Base-by-base conservation (phyloP, 2,888 invertebrate genomes). In the Mongoloraphidia duomilia region DNA sequence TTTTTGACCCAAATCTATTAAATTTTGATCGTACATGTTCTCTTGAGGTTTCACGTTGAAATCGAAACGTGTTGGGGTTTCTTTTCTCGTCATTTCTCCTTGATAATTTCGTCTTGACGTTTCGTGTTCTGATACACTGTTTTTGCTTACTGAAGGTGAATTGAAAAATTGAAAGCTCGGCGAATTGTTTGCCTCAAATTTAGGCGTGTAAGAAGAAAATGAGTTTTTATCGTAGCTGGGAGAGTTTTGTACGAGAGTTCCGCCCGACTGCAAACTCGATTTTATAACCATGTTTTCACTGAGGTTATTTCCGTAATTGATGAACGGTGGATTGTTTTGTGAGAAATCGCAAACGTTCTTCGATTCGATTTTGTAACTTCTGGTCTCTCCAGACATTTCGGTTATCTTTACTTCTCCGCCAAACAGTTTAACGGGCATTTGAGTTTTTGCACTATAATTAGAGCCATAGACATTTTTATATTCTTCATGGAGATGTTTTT, bases 201-300 rank as follows among this genome's bases (percentile, higher is more conserved):
- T 44, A 12, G 46, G 46, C n/a, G 46, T 46, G 33, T 33, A 40
- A 3, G 46, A 40, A 12, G 40, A 46, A 2, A 39, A 33, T 26
- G 26, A 26, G 37, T 48, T 48, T 51, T 60, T 61, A 38, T 53
- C 55, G 47, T 63, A 64, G 46, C 57, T 60, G 2, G 63, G 55
- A 53, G 65, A 65, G 49, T 65, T 66, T 42, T 67, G 67, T 43
- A 67, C 53, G 46, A 77, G 75, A n/a, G 85, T 87, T 12, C 88
- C 89, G 34, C 90, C 90, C 0, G 89, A 88, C 60, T 89, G 81
- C 49, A 90, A 68, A 1, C 85, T 83, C 1, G 87, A 86, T 58
- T 86, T 80, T 14, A 90, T 84, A 52, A 90, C 84, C 53, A 86
- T 77, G 54, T 68, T 69, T 53, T 68, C 68, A 49, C 66, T 67